phyloP scores from a whole-genome alignment of 2,888 invertebrate genomes.

The Limnephilus lunatus region DNA sequence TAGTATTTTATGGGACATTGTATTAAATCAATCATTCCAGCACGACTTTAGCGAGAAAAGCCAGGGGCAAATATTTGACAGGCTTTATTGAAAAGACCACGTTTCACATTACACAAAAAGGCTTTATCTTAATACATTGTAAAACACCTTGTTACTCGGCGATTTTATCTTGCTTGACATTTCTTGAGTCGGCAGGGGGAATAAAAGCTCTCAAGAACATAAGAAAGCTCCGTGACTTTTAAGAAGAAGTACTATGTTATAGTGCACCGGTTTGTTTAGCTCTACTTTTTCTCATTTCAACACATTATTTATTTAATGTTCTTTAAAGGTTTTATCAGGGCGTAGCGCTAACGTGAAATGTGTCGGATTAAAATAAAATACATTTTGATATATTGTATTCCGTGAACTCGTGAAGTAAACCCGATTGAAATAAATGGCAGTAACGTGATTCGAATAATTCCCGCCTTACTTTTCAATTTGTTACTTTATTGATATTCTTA shows the following conservation, averaged over 20 bases:
- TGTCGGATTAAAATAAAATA: neutral
- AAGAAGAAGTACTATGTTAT: neutral
- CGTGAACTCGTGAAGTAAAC: neutral
- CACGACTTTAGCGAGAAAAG: neutral
- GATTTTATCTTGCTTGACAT: neutral
- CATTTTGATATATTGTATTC: neutral
- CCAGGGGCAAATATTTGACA: neutral
- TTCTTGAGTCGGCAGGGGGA: neutral
- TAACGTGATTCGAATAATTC: neutral
- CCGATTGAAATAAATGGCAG: neutral
- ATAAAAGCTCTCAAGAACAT: slow-evolving; percentile 26
- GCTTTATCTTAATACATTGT: neutral
- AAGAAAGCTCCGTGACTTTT: slow-evolving; percentile 22
- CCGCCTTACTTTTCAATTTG: neutral
- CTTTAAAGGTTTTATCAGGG: neutral
- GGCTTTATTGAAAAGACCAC: neutral
- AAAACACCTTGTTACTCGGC: neutral
- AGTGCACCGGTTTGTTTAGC: neutral
- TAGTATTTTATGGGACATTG: neutral
- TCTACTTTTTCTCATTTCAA: neutral
- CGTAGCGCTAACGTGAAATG: neutral
- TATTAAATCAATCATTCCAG: neutral
- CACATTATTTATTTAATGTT: slow-evolving; percentile 2
- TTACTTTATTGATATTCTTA: neutral
- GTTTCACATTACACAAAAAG: neutral